phyloP scores from a whole-genome alignment of 2,797 vertebrate genomes.

The Bucorvus abyssinicus region DNA sequence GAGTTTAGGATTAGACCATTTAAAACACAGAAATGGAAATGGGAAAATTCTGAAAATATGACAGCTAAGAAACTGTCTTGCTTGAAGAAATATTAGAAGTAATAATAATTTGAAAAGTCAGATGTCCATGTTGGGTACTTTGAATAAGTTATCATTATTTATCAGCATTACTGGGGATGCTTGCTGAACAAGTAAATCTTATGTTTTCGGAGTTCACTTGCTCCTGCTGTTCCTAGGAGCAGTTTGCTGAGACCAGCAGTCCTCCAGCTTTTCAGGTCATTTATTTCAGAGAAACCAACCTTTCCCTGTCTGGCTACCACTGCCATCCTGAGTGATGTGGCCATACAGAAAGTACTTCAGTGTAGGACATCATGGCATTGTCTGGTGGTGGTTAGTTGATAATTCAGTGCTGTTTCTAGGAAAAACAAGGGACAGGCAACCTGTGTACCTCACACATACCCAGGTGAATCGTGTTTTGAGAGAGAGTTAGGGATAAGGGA shows the following conservation, averaged over 20 bases:
- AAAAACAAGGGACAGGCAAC: not conserved
- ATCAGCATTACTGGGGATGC: not conserved
- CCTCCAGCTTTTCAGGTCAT: constrained; percentile 16
- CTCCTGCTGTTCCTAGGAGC: constrained; percentile 23
- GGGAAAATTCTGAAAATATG: not conserved
- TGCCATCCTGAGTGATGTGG: not conserved
- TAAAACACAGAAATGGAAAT: not conserved
- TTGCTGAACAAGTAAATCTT: constrained; percentile 28
- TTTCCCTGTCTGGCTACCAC: not conserved
- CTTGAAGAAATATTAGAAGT: not conserved
- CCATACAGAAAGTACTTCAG: not conserved
- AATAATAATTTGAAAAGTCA: not conserved
- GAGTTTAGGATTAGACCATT: not conserved
- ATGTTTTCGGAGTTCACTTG: constrained; percentile 29
- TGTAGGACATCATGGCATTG: constrained; percentile 29
- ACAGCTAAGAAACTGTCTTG: not conserved
- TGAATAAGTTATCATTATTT: not conserved
- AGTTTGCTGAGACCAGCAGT: constrained; percentile 54
- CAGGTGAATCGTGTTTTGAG: not conserved
- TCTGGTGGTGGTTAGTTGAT: not conserved
- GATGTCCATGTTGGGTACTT: not conserved
- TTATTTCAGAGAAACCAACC: constrained; percentile 34
- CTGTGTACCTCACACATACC: not conserved
- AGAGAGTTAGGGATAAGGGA: not conserved
- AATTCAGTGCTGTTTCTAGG: not conserved